Evolutionary conservation across 2,797 vertebrate species (phyloP).

Genomic region (Zalophus californianus): DNA sequence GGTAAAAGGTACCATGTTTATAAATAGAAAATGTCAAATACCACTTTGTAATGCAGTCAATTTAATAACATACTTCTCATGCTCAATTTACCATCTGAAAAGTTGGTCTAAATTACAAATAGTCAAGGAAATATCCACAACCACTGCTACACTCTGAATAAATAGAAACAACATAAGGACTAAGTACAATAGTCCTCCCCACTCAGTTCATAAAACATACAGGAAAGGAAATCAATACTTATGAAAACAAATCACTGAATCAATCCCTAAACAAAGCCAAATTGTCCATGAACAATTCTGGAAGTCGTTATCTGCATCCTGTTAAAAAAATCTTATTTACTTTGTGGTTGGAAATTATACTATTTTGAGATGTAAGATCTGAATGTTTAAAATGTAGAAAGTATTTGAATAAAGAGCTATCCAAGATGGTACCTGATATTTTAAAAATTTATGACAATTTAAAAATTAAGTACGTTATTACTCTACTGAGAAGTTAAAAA

Average conservation of each 20-base stretch:
- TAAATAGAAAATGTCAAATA: constrained; percentile 69
- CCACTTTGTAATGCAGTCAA: constrained; percentile 38
- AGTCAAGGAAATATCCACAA: constrained; percentile 52
- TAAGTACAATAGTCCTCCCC: neutral
- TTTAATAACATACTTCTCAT: constrained; percentile 58
- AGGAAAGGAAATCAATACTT: constrained; percentile 71
- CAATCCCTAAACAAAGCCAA: constrained; percentile 62
- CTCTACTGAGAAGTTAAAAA: neutral
- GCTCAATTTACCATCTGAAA: constrained; percentile 62
- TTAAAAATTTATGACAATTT: constrained; percentile 12
- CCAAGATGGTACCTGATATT: neutral
- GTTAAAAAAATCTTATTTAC: constrained; percentile 59
- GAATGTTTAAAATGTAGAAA: constrained; percentile 29
- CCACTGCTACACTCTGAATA: neutral
- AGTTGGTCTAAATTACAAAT: constrained; percentile 63
- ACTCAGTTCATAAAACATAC: constrained; percentile 59
- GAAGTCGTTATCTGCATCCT: constrained; percentile 18
- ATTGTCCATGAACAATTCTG: constrained; percentile 46
- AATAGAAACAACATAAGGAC: constrained; percentile 49
- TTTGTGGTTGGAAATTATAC: constrained; percentile 61
- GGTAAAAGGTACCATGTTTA: constrained; percentile 57
- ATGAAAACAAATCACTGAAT: constrained; percentile 70
- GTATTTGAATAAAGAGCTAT: neutral
- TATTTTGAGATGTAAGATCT: constrained; percentile 35
- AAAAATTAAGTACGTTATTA: neutral